These are phyloP conservation scores for Melanotaenia boesemani DNA, from an alignment of 2,797 vertebrate species.

Conservation along the genomic window DNA sequence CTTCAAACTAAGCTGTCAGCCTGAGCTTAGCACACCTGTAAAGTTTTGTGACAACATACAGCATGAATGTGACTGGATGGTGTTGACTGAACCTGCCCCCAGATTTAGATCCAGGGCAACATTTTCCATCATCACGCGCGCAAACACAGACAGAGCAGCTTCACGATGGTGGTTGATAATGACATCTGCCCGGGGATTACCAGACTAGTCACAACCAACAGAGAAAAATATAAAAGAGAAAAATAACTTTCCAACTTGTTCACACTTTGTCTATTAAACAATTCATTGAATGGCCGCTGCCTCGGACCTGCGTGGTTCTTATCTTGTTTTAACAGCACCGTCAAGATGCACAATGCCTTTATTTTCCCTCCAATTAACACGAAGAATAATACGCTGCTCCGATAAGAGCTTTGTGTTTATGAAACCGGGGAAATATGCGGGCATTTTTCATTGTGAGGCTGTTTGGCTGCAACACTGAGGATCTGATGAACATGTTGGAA, in stretches of 20 bases:
- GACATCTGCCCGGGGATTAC: slow-evolving; percentile 52
- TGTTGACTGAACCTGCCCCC: too few relatives aligned
- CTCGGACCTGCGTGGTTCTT: slow-evolving; percentile 75
- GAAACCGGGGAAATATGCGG: slow-evolving; percentile 81
- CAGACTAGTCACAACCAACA: slow-evolving; percentile 38
- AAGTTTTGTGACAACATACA: too few relatives aligned
- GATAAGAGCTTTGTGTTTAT: slow-evolving; percentile 85
- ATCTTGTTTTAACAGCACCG: slow-evolving; percentile 87
- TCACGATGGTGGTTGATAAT: not conserved
- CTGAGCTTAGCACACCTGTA: too few relatives aligned
- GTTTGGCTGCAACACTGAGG: slow-evolving; percentile 69
- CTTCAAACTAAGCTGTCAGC: too few relatives aligned
- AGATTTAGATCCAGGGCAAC: too few relatives aligned
- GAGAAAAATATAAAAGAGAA: not conserved
- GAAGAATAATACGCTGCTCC: slow-evolving; percentile 81
- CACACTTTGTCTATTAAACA: slow-evolving; percentile 75
- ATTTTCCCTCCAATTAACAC: slow-evolving; percentile 84
- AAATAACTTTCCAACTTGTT: slow-evolving; percentile 69
- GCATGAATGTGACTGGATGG: too few relatives aligned
- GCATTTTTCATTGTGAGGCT: slow-evolving; percentile 83
- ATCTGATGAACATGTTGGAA: slow-evolving; percentile 70
- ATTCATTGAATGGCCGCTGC: slow-evolving; percentile 66
- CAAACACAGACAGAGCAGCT: not conserved
- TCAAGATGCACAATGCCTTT: slow-evolving; percentile 81
- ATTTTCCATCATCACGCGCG: too few relatives aligned